Conservation (phyloP, 2,888 invertebrate genomes). For the Aethes cnicana region DNA sequence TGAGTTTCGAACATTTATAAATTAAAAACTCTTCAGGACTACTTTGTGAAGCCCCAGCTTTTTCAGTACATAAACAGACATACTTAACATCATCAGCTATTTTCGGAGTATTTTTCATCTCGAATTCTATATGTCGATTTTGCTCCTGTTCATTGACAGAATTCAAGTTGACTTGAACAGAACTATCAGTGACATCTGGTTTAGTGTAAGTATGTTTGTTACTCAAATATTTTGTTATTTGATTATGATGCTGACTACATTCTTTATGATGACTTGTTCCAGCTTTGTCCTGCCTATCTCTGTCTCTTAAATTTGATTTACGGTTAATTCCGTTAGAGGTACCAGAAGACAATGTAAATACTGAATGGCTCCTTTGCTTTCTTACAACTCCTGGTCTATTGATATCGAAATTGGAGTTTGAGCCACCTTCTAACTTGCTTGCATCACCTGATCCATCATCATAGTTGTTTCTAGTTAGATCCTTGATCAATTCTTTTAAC, state of each 20-base stretch:
- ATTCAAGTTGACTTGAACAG: conserved; percentile 61
- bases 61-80: conserved; percentile 60
- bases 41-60: conserved; percentile 40
- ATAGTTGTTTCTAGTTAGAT: conserved; percentile 71
- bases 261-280: conserved; percentile 42
- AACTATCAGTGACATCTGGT: conserved; percentile 56
- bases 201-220: conserved; percentile 50
- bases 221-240: conserved; percentile 31
- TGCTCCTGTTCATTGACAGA: conserved; percentile 33
- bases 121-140: not conserved
- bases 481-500: conserved; percentile 67
- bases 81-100: conserved; percentile 52
- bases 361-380: conserved; percentile 68
- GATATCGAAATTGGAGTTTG: conserved; percentile 46
- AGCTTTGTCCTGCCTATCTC: conserved; percentile 48
- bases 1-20: conserved; percentile 60
- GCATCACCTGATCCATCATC: conserved; percentile 76
- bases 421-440: conserved; percentile 66
- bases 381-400: conserved; percentile 43
- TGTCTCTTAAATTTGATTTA: conserved; percentile 52
- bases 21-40: conserved; percentile 56
- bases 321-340: conserved; percentile 54
- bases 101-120: not conserved
- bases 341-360: conserved; percentile 71
- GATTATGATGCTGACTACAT: too few relatives aligned